Evolutionary conservation across 2,888 invertebrate species (phyloP), one percentile per base, ranked within the genome.

Genomic region (Tridacna crocea): DNA sequence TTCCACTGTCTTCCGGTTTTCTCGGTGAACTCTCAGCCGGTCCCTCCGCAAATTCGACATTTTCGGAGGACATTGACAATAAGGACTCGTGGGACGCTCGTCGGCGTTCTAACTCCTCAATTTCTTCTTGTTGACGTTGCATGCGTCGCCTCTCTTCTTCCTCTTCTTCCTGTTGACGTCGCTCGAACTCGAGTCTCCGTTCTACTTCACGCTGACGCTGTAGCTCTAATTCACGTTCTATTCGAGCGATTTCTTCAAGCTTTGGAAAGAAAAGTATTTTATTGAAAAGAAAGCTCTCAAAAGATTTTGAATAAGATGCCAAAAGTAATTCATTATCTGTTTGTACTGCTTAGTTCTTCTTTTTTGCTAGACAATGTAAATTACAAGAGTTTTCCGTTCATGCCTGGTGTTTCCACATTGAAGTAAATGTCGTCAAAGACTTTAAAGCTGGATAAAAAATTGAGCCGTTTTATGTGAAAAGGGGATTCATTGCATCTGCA

Each of bases 21-120:
- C 81, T 80, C 15, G 85, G 79, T 0, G 85, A 79, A 76, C 87
- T 84, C 70, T 80, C 75, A 17, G 47, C 65, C 24, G 79, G 80
- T 19, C 75, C 79, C 13, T 76, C 70, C 47, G 61, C 22, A 26
- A 76, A 72, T 19, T 82, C 85, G 15, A 66, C 72, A 24, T 83
- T 81, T 19, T 79, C 77, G 74, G 84, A 81, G 72, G 79, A 82
- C 65, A 82, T 73, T 2, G 85, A 87, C 48, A 89, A 26, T 24
- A 87, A 61, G 0, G 84, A 87, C 8, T 80, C 88, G 27, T 87
- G 80, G 3, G 89, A 89, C 48, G 81, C 78, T 13, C 86, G 80
- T 15, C 78, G 77, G 12, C 82, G 75, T 55, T 86, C 84, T 48
- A 86, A 72, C 36, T 83, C 83, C 48, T 79, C 83, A 36, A 85